A percentile compares a stretch with the other conserved stretches of the same genome.
Conservation (phyloP, 2,797 vertebrate species). For the Rhynchonycteris naso region DNA sequence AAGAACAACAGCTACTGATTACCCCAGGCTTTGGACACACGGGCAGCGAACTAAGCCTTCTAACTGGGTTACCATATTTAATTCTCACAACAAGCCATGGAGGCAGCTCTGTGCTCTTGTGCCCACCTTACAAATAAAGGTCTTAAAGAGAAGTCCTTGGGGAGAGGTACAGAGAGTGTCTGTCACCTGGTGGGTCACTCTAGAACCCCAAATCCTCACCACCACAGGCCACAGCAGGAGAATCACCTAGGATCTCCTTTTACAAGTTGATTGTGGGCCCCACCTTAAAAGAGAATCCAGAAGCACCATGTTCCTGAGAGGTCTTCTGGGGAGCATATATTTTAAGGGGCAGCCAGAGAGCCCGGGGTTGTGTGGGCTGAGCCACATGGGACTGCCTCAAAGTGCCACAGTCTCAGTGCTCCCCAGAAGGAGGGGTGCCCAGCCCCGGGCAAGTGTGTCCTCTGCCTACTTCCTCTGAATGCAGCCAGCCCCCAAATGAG, state of each 20-base stretch:
- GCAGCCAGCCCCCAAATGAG: neutral
- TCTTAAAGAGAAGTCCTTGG: neutral
- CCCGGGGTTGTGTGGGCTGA: too few relatives aligned
- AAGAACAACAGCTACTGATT: neutral
- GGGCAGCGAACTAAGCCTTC: conserved; percentile 16
- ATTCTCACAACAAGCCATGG: neutral
- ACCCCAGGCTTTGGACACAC: neutral
- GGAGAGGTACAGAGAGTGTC: neutral
- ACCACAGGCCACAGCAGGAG: neutral
- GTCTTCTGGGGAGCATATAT: neutral
- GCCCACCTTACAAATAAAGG: neutral
- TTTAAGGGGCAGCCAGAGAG: too few relatives aligned
- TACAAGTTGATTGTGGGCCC: neutral
- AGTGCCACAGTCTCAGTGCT: neutral
- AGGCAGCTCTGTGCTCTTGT: neutral
- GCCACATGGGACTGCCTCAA: neutral
- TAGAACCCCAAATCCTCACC: neutral
- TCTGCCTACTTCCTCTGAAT: neutral
- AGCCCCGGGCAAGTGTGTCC: neutral
- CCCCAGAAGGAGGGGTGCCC: too few relatives aligned
- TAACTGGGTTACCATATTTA: conserved; percentile 27
- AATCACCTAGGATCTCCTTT: neutral
- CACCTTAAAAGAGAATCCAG: neutral
- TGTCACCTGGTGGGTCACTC: neutral
- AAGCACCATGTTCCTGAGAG: neutral